These are phyloP conservation scores for Lepidurus apus DNA, from an alignment of 1,140 invertebrate species.

Conservation along the genomic window DNA sequence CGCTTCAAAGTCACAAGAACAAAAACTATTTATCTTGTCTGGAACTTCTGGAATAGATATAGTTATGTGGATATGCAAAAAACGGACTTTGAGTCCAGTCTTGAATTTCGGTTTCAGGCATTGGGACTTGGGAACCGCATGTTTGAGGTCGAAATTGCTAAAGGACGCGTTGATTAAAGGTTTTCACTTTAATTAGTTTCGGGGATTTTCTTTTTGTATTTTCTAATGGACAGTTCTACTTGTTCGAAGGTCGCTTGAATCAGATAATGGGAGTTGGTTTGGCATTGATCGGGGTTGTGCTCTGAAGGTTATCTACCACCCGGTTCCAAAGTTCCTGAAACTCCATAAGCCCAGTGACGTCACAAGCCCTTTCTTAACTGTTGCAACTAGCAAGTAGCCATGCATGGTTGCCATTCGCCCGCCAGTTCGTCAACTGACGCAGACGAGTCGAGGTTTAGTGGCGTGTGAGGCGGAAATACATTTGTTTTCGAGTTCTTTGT, in stretches of 20 bases:
- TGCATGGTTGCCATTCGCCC: not conserved
- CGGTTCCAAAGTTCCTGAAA: not conserved
- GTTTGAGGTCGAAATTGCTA: too few species aligned
- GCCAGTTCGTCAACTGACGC: slow-evolving; percentile 2
- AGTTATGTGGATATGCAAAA: too few species aligned
- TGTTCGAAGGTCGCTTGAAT: not conserved
- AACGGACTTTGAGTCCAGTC: too few species aligned
- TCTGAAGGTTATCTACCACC: not conserved
- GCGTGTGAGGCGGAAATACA: not conserved
- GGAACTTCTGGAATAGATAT: too few species aligned
- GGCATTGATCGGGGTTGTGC: not conserved
- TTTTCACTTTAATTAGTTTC: too few species aligned
- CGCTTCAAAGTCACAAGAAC: too few species aligned
- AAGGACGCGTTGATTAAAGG: too few species aligned
- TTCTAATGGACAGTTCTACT: not conserved
- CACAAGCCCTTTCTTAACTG: not conserved
- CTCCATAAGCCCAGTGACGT: not conserved
- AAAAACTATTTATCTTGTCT: too few species aligned
- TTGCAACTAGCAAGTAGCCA: not conserved
- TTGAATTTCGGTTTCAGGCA: too few species aligned
- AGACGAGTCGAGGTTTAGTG: not conserved
- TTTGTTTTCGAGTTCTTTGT: slow-evolving; percentile 8
- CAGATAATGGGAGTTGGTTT: not conserved
- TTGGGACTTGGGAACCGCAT: too few species aligned
- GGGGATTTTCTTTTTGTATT: too few species aligned